Conservation (phyloP, 2,797 vertebrate species). For the Oryzias sinensis region DNA sequence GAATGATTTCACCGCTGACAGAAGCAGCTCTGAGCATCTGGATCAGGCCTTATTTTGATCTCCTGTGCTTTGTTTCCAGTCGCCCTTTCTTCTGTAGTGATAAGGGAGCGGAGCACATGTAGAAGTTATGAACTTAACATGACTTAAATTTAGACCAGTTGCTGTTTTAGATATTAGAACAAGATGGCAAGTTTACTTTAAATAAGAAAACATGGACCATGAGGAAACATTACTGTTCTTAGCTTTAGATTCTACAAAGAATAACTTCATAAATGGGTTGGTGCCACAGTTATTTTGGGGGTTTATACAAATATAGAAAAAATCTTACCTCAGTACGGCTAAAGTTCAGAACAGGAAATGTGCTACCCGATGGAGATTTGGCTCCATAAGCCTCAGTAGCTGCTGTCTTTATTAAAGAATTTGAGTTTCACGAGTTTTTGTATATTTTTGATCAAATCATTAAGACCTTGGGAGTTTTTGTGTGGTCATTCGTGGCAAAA, state of each 20-base stretch:
- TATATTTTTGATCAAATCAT: conserved; percentile 17
- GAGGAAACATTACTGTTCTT: background rate
- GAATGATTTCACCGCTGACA: conserved; percentile 48
- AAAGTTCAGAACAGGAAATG: no score
- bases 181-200: conserved; percentile 6
- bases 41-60: conserved; percentile 49
- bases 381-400: conserved; percentile 15
- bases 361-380: conserved; percentile 6
- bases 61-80: conserved; percentile 34
- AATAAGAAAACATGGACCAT: conserved; percentile 37
- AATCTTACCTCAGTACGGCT: no score
- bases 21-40: conserved; percentile 58
- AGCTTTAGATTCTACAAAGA: no score
- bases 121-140: background rate
- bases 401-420: conserved; percentile 26
- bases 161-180: conserved; percentile 21
- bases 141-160: conserved; percentile 5
- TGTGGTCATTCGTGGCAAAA: conserved; percentile 3
- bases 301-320: no score
- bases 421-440: conserved; percentile 14
- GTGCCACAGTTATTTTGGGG: no score
- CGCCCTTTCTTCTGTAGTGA: conserved; percentile 8
- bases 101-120: conserved; percentile 3
- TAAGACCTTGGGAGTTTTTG: conserved; percentile 6
- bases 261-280: no score